Base-by-base conservation (phyloP, 2,113 vertebrate species). In the Atlantisia rogersi region DNA sequence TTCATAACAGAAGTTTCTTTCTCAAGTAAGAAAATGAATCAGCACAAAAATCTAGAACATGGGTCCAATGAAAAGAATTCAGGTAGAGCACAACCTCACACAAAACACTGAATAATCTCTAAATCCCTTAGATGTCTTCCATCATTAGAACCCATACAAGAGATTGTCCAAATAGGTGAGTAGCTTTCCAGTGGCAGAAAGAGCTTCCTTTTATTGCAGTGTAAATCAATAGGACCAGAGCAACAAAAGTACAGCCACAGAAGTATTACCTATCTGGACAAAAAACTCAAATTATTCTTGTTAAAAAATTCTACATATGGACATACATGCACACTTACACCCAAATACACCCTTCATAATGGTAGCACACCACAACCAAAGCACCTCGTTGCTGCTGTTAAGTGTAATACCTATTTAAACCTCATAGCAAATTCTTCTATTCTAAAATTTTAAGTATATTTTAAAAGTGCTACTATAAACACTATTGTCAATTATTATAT, bases 121-220 rank as follows among this genome's bases (percentile, higher is more conserved):
- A 25, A 52, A 65, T n/a, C 32, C 73, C 44, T 46, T 19, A 46
- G 44, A 28, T 2, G 5, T 14, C 8, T 81, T 25, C 31, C 50
- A 9, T 18, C 18, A 0, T 42, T 28, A 67, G 31, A 62, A 15
- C 6, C 19, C 55, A 44, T 18, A 15, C 10, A 18, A n/a, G 4
- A 9, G 13, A 58, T 31, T 35, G 29, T 48, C 15, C 10, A 0
- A 82, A n/a, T 0, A 35, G 21, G 37, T 3, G 2, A 29, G n/a
- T 2, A 39, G 28, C 59, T 83, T 68, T 32, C 26, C 76, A 52
- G 35, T 17, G 58, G 68, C 65, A 15, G 12, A 6, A 56, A 56
- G 13, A 65, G 19, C 26, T 10, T 53, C 53, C 12, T 73, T 22
- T 55, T 6, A 50, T 48, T 29, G 15, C 76, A 68, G 53, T 20